phyloP scores from a whole-genome alignment of 2,797 vertebrate species.

The Rhinogobio ventralis region DNA sequence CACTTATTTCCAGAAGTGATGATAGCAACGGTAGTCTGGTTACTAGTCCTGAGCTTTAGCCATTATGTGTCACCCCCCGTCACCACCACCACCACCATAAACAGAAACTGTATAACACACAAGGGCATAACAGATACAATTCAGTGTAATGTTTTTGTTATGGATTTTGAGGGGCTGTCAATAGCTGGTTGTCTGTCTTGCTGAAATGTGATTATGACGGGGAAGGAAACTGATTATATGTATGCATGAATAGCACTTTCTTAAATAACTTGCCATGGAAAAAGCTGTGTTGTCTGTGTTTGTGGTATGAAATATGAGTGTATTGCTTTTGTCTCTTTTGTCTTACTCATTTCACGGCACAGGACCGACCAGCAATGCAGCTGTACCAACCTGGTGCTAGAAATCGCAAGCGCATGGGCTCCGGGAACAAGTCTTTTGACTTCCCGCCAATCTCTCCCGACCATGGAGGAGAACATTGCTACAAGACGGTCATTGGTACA shows the following conservation, averaged over 20 bases:
- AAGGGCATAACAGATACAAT: neutral
- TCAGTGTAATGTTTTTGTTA: slow-evolving; percentile 4
- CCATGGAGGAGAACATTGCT: slow-evolving; percentile 78
- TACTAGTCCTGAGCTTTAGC: slow-evolving; percentile 5
- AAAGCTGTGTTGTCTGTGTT: neutral
- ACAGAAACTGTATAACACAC: neutral
- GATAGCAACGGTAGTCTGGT: neutral
- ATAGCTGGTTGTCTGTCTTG: slow-evolving; percentile 44
- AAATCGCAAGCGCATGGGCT: slow-evolving; percentile 83
- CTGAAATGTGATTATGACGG: slow-evolving; percentile 41
- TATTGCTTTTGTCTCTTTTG: slow-evolving; percentile 59
- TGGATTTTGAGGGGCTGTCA: slow-evolving; percentile 57
- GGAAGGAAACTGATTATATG: slow-evolving; percentile 28
- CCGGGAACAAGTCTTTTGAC: slow-evolving; percentile 83
- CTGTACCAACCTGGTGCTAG: slow-evolving; percentile 90
- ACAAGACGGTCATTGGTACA: slow-evolving; percentile 76
- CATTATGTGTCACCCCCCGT: neutral
- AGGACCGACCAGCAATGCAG: slow-evolving; percentile 95
- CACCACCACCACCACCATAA: neutral
- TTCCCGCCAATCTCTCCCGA: slow-evolving; percentile 78
- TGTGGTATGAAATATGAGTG: slow-evolving; percentile 52
- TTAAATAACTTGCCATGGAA: slow-evolving; percentile 21
- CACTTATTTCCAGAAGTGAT: neutral
- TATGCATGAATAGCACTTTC: slow-evolving; percentile 40
- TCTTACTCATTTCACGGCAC: slow-evolving; percentile 61